These are phyloP conservation scores for Drosophila stalkeri DNA, from an alignment of 2,888 invertebrate species.

Conservation along the genomic window DNA sequence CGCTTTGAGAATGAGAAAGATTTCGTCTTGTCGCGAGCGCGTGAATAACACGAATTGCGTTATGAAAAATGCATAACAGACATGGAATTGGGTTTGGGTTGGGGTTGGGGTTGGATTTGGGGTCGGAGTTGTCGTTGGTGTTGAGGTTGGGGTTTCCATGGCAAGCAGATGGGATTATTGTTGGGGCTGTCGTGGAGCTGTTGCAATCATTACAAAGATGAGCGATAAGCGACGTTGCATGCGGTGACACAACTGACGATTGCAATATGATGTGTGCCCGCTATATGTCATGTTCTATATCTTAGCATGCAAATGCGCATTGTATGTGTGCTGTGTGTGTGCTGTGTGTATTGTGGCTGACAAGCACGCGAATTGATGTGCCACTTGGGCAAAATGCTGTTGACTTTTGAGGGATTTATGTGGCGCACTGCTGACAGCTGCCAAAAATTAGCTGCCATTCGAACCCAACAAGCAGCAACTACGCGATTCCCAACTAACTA, in stretches of 20 bases:
- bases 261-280: slow-evolving; percentile 72
- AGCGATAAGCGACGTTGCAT: slow-evolving; percentile 80
- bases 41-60: slow-evolving; percentile 58
- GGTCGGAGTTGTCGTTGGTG: not conserved
- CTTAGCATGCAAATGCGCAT: slow-evolving; percentile 21
- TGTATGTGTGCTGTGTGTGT: not conserved
- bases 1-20: slow-evolving; percentile 5
- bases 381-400: slow-evolving; percentile 71
- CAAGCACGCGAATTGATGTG: slow-evolving; percentile 79
- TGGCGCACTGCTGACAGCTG: slow-evolving; percentile 66
- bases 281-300: slow-evolving; percentile 29
- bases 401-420: slow-evolving; percentile 79
- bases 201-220: slow-evolving; percentile 77
- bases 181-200: slow-evolving; percentile 27
- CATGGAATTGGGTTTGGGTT: slow-evolving; percentile 24
- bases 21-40: slow-evolving; percentile 28
- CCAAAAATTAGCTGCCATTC: slow-evolving; percentile 70
- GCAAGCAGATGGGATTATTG: not conserved
- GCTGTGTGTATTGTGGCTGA: slow-evolving; percentile 44
- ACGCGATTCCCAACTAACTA: not conserved
- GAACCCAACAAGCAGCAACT: slow-evolving; percentile 8
- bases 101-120: not conserved
- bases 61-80: slow-evolving; percentile 60
- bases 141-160: not conserved
- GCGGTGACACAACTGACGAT: slow-evolving; percentile 76